phyloP scores from a whole-genome alignment of 2,797 vertebrate genomes.

The Paedocypris micromegethes region DNA sequence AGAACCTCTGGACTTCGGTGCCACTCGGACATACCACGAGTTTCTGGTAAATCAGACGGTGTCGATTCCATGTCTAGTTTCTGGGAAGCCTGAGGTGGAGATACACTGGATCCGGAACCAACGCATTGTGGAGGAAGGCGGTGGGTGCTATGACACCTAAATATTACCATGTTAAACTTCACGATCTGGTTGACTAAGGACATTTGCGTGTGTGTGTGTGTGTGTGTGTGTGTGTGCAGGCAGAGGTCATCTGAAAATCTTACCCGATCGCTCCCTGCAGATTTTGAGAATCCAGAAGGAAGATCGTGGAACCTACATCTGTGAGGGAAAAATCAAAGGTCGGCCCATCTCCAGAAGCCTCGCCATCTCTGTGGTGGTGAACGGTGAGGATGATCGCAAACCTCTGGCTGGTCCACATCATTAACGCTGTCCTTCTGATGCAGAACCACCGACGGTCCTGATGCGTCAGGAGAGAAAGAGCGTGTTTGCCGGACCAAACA shows the following conservation, averaged over 20 bases:
- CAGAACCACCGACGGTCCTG: slow-evolving; percentile 59
- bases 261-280: slow-evolving; percentile 51
- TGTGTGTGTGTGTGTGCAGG: slow-evolving; percentile 34
- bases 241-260: slow-evolving; percentile 41
- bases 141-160: slow-evolving; percentile 50
- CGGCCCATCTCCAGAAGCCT: slow-evolving; percentile 14
- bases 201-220: slow-evolving; percentile 4
- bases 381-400: slow-evolving; percentile 52
- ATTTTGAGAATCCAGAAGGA: slow-evolving; percentile 54
- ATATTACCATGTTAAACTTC: background rate
- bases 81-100: slow-evolving; percentile 58
- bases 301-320: slow-evolving; percentile 63
- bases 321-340: slow-evolving; percentile 58
- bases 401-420: too few relatives aligned
- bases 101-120: slow-evolving; percentile 57
- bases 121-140: slow-evolving; percentile 40
- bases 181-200: slow-evolving; percentile 1
- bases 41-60: slow-evolving; percentile 60
- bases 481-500: slow-evolving; percentile 62
- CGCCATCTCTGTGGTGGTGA: slow-evolving; percentile 62
- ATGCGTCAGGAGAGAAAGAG: slow-evolving; percentile 51
- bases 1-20: slow-evolving; percentile 63
- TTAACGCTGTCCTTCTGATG: too few relatives aligned
- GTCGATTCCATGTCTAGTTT: slow-evolving; percentile 58
- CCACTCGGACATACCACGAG: slow-evolving; percentile 59